phyloP scores from a whole-genome alignment of 1,140 invertebrate species.

The Sminthurides bifidus region DNA sequence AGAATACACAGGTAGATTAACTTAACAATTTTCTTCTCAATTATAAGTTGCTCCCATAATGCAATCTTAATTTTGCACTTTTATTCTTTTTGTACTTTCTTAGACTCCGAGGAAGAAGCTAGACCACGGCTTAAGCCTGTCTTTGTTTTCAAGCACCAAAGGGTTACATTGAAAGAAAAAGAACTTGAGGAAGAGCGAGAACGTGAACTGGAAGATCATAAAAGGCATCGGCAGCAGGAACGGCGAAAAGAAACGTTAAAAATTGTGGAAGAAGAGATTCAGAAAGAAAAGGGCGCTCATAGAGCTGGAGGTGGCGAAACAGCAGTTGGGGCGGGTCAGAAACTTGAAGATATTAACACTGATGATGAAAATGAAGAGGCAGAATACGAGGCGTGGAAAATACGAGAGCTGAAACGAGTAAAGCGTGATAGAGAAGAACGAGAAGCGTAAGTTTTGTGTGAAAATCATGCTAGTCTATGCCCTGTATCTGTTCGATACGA shows the following conservation, averaged over 20 bases:
- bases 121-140: constrained; percentile 87
- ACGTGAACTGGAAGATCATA: constrained; percentile 68
- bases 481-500: background rate
- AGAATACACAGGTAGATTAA: constrained; percentile 58
- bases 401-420: constrained; percentile 87
- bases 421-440: constrained; percentile 91
- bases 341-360: constrained; percentile 78
- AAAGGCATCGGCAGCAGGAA: constrained; percentile 67
- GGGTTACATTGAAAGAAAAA: constrained; percentile 88
- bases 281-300: constrained; percentile 47
- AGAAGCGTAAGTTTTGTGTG: constrained; percentile 55
- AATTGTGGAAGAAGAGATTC: constrained; percentile 79
- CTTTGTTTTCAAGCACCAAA: constrained; percentile 87
- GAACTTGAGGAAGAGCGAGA: constrained; percentile 75
- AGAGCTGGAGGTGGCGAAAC: constrained; percentile 42
- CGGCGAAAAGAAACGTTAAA: constrained; percentile 67
- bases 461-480: constrained; percentile 7
- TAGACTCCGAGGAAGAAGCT: constrained; percentile 71
- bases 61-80: background rate
- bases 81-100: constrained; percentile 14
- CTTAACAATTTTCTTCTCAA: background rate
- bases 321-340: constrained; percentile 31
- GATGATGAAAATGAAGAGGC: constrained; percentile 96
- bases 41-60: background rate
- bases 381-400: constrained; percentile 96